Evolutionary conservation across 1,140 invertebrate species (phyloP).

Genomic region (Drosophila nasuta): DNA sequence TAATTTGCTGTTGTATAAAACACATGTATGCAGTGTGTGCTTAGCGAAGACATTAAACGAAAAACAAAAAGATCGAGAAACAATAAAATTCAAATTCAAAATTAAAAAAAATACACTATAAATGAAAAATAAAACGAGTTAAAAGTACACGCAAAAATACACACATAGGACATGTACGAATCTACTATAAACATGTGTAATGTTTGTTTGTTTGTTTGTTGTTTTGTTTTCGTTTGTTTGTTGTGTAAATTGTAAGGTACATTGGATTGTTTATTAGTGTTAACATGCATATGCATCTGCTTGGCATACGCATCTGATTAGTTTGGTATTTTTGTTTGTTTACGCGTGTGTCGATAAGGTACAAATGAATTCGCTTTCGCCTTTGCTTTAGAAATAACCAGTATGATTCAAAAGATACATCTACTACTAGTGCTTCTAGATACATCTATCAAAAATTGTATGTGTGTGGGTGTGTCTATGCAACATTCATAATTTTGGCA

Average conservation of each 20-base stretch:
- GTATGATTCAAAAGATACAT: constrained; percentile 25
- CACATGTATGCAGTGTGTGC: constrained; percentile 43
- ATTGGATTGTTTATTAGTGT: constrained; percentile 76
- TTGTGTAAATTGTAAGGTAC: constrained; percentile 66
- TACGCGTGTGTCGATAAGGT: constrained; percentile 21
- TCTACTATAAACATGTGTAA: constrained; percentile 11
- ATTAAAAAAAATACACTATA: background rate
- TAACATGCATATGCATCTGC: constrained; percentile 36
- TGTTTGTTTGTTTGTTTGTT: constrained; percentile 35
- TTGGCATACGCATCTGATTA: constrained; percentile 33
- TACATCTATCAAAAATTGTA: constrained; percentile 10
- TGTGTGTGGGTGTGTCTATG: constrained; percentile 1
- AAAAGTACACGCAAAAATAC: background rate
- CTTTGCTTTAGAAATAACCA: constrained; percentile 22
- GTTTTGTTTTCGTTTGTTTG: constrained; percentile 1
- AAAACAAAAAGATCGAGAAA: background rate
- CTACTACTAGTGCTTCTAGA: background rate
- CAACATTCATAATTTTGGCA: constrained; percentile 11
- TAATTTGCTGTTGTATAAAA: constrained; percentile 59
- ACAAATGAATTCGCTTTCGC: constrained; percentile 36
- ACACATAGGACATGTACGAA: background rate
- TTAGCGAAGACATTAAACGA: background rate
- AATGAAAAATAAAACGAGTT: constrained; percentile 15
- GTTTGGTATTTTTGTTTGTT: constrained; percentile 20
- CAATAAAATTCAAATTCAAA: background rate